Evolutionary conservation across 2,797 vertebrate genomes (phyloP), one percentile per base, ranked within the genome.

Genomic region (Heteromormyrus szaboi): DNA sequence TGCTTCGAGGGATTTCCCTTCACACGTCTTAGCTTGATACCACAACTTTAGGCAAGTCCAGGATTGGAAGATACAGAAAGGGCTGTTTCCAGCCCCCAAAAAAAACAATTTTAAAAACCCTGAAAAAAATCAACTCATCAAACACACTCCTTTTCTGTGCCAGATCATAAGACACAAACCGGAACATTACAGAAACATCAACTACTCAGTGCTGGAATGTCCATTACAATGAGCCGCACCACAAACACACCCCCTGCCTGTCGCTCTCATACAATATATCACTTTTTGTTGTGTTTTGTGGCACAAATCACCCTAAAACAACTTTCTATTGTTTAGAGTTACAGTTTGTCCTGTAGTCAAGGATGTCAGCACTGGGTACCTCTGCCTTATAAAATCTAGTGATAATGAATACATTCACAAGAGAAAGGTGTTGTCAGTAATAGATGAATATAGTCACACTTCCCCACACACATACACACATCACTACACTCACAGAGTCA

Each of bases 31-130:
- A 88, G 87, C 54, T 33, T 44, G 54, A 19, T 37, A 87, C 48
- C 29, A 50, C 87, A 41, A 88, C 87, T 25, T 85, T 50, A 85
- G 81, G 48, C 81, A 85, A 85, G 81, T 85, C 81, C 48, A 51
- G 44, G 17, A 84, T 8, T 46, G 44, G 81, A 50, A 51, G 81
- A 85, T 51, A 51, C 9, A 85, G 48, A 48, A 51, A 85, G 48
- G 81, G 46, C 44, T 46, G 22, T 51, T 85, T 85, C 81, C 44
- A 85, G 41, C 19, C 41, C 41, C n/a, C 48, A 1, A 85, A 83
- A 83, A 81, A 4, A 84, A 25, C 81, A 50, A n/a, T 25, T 41
- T 41, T n/a, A 79, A 79, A 76, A 76, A 76, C 68, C 33, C 33
- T 19, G 68, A 19, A n/a, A 76, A 81, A 81, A 46, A 46, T 46